Evolutionary conservation across 2,113 vertebrate genomes (phyloP), one percentile per base, ranked within the genome.

Genomic region (Lophius piscatorius): DNA sequence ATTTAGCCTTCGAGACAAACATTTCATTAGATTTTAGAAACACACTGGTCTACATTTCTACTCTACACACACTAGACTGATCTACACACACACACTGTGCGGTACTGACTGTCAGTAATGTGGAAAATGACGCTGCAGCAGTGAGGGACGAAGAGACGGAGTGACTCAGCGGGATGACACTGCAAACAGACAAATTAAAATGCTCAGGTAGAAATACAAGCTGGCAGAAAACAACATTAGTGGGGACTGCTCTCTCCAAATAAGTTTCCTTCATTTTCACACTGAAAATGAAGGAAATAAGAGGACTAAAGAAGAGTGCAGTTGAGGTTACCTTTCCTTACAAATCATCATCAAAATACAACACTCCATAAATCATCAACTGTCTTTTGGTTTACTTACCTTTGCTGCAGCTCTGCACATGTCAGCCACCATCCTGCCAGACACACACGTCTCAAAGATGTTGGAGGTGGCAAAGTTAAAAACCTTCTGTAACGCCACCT

Each of bases 351-450:
- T n/a, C n/a, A n/a, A n/a, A n/a, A n/a, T n/a, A n/a, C n/a, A n/a
- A n/a, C n/a, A n/a, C n/a, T n/a, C n/a, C n/a, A n/a, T n/a, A n/a
- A n/a, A n/a, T n/a, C n/a, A n/a, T n/a, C n/a, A n/a, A n/a, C n/a
- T n/a, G n/a, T 28, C 9, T n/a, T 28, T 9, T 28, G 5, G 36
- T 6, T 4, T 2, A 14, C 38, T 17, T 11, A 98, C 96, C 91
- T 97, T 98, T 22, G 95, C 93, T 60, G 96, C 94, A 76, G 96
- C 97, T 70, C 96, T 92, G 91, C 97, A 98, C 95, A 99, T 94
- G 70, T 98, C 95, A 0, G 97, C 95, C 64, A 98, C 96, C 97
- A 99, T 98, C 58, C 94, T 93, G 54, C 96, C 97, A n/a, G 97
- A 94, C 52, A 99, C 96, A 69, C 96, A 94, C 0, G 96, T 97